These are phyloP conservation scores for Gymnocephalus cernua DNA, from an alignment of 2,113 vertebrate species.

Conservation along the genomic window DNA sequence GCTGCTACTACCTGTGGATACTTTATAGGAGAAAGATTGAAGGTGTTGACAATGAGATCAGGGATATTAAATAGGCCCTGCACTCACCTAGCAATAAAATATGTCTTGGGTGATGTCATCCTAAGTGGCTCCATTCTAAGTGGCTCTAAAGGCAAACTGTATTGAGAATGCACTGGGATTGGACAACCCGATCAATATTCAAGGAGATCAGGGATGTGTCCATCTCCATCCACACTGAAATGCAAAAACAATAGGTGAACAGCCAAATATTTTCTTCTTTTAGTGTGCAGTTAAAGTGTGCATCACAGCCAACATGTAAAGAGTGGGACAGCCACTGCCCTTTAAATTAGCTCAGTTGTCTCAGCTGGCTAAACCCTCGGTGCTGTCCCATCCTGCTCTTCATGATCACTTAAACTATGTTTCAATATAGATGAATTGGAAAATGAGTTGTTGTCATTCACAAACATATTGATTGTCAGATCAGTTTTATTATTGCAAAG, in stretches of 20 bases:
- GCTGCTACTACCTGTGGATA: background rate
- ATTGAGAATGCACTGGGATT: background rate
- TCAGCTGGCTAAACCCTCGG: background rate
- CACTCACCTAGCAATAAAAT: conserved; percentile 14
- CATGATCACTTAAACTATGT: background rate
- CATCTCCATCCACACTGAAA: background rate
- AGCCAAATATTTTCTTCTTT: background rate
- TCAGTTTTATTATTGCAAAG: no score
- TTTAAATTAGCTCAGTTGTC: background rate
- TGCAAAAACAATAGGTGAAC: background rate
- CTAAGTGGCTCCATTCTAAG: background rate
- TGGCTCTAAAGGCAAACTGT: background rate
- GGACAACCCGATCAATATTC: background rate
- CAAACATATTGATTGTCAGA: no score
- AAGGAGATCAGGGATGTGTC: background rate
- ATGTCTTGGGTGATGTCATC: background rate
- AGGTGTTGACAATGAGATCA: background rate
- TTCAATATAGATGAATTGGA: background rate
- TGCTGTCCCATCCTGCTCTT: background rate
- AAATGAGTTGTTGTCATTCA: background rate
- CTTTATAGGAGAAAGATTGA: background rate
- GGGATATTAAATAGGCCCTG: background rate
- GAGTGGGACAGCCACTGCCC: background rate
- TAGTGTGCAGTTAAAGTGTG: background rate
- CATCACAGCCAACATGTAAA: background rate